Conservation (phyloP, 2,888 invertebrate genomes). For the Ernsta delagoae region DNA sequence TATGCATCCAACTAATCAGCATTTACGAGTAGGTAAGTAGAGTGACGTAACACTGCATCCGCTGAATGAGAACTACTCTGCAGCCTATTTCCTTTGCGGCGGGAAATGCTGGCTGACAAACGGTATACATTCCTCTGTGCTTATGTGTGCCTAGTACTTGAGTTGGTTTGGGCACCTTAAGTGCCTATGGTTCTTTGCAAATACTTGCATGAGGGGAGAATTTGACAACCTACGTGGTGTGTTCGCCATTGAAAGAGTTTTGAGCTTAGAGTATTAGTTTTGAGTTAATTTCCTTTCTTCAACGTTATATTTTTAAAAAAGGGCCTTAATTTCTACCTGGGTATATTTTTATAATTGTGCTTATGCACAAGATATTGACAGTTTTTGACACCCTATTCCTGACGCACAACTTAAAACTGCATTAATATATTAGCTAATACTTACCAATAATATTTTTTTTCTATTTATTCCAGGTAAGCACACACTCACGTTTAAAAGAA, state of each 20-base stretch:
- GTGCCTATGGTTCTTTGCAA: background rate
- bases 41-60: slow-evolving; percentile 13
- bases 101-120: slow-evolving; percentile 14
- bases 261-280: too few relatives aligned
- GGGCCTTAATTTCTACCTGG: too few relatives aligned
- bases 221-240: too few relatives aligned
- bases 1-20: slow-evolving; percentile 11
- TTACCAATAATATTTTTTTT: slow-evolving; percentile 1
- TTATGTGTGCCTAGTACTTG: slow-evolving; percentile 4
- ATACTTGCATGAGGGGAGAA: too few relatives aligned
- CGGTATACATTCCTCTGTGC: slow-evolving; percentile 3
- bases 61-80: slow-evolving; percentile 6
- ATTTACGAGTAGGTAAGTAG: background rate
- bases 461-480: slow-evolving; percentile 30
- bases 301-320: too few relatives aligned
- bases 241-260: too few relatives aligned
- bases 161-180: background rate
- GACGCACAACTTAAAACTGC: background rate
- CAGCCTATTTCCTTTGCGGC: slow-evolving; percentile 21
- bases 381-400: too few relatives aligned
- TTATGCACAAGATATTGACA: too few relatives aligned
- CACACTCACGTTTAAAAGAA: slow-evolving; percentile 3
- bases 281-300: too few relatives aligned
- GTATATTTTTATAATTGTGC: too few relatives aligned
- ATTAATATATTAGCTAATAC: too few relatives aligned